phyloP scores from a whole-genome alignment of 2,888 invertebrate species.

The Nemotelus nigrinus region DNA sequence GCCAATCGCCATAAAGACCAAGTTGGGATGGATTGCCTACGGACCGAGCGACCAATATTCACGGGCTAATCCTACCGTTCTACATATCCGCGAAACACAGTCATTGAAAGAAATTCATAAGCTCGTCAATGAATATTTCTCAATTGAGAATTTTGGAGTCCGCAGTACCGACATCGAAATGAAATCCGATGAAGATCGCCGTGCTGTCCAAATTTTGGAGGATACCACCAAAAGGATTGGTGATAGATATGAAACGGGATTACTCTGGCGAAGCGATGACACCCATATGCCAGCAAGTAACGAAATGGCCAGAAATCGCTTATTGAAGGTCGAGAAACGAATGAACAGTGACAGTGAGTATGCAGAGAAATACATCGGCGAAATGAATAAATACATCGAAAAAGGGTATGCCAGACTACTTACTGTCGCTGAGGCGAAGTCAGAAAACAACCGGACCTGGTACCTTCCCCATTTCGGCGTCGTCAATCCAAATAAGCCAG shows the following conservation, averaged over 20 bases:
- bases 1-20: slow-evolving; percentile 15
- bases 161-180: neutral
- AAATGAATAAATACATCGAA: slow-evolving; percentile 44
- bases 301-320: neutral
- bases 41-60: neutral
- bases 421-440: neutral
- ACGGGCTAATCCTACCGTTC: neutral
- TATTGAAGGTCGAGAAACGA: neutral
- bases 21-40: neutral
- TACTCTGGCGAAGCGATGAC: neutral
- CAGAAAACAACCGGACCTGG: neutral
- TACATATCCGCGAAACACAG: no score
- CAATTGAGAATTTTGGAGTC: neutral
- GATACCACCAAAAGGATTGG: slow-evolving; percentile 6
- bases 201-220: neutral
- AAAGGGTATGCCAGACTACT: slow-evolving; percentile 22
- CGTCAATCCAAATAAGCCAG: slow-evolving; percentile 8
- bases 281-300: neutral
- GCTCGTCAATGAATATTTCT: neutral
- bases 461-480: slow-evolving; percentile 20
- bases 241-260: neutral
- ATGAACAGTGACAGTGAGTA: neutral
- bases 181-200: neutral
- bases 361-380: slow-evolving; percentile 4
- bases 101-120: no score